A percentile compares a stretch with the other conserved stretches of the same genome.
phyloP scores from a whole-genome alignment of 2,113 vertebrate species.

The Cavia porcellus region DNA sequence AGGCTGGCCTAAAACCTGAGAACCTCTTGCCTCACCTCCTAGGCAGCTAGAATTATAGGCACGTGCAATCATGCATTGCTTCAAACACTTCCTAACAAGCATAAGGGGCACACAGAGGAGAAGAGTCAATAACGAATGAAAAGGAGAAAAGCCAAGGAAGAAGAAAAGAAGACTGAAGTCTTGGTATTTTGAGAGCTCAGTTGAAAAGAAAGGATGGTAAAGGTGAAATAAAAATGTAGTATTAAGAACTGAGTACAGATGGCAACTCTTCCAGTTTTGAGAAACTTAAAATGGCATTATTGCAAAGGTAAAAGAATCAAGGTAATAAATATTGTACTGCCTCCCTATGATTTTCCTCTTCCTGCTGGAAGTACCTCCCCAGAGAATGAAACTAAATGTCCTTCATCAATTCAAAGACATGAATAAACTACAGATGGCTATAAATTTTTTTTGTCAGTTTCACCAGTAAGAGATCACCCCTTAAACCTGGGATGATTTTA shows the following conservation, averaged over 20 bases:
- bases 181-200: constrained; percentile 17
- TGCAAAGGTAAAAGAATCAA: background rate
- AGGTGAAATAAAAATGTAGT: background rate
- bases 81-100: background rate
- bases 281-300: background rate
- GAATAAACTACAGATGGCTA: background rate
- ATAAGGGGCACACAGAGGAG: background rate
- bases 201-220: background rate
- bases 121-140: background rate
- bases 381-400: background rate
- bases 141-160: background rate
- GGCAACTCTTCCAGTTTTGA: background rate
- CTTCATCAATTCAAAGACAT: background rate
- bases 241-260: background rate
- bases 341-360: background rate
- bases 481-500: background rate
- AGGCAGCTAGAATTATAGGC: background rate
- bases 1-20: background rate
- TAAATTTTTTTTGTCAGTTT: background rate
- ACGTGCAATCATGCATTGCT: background rate
- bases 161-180: background rate
- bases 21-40: background rate
- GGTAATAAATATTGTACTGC: background rate
- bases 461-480: background rate
- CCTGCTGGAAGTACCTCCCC: background rate